Conservation (phyloP, 2,113 vertebrate genomes). For the Cynopterus brachyotis region DNA sequence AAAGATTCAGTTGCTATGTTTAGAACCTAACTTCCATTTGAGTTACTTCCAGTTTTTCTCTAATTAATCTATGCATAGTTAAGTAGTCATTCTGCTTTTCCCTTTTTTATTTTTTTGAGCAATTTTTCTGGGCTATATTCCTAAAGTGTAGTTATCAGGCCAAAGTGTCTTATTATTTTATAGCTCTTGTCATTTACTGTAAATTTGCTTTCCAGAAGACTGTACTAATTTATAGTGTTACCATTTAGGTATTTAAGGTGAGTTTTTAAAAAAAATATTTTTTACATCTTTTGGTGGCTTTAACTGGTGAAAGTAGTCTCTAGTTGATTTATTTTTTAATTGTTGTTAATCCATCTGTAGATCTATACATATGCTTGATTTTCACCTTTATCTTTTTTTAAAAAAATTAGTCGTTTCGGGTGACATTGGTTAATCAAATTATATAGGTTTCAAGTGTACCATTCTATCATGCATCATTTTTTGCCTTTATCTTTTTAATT, state of each 20-base stretch:
- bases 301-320: not conserved
- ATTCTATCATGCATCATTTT: too few species aligned
- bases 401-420: too few species aligned
- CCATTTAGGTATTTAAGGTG: not conserved
- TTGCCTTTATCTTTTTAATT: not conserved
- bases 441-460: too few species aligned
- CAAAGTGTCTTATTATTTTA: not conserved
- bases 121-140: slow-evolving; percentile 22
- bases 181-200: not conserved
- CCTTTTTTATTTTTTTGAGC: not conserved
- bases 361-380: not conserved
- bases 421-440: too few species aligned
- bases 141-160: slow-evolving; percentile 34
- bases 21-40: not conserved
- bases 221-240: slow-evolving; percentile 29
- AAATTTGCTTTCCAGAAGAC: slow-evolving; percentile 16
- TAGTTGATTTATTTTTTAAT: slow-evolving; percentile 30
- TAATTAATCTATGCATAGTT: slow-evolving; percentile 21
- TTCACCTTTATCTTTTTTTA: not conserved
- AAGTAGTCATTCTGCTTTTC: not conserved
- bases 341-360: slow-evolving; percentile 4
- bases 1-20: not conserved
- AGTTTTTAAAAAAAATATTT: not conserved
- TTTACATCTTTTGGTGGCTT: slow-evolving; percentile 16
- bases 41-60: slow-evolving; percentile 42